Evolutionary conservation across 2,888 invertebrate species (phyloP), one percentile per base, ranked within the genome.

Genomic region (Drosophila parthenogenetica): DNA sequence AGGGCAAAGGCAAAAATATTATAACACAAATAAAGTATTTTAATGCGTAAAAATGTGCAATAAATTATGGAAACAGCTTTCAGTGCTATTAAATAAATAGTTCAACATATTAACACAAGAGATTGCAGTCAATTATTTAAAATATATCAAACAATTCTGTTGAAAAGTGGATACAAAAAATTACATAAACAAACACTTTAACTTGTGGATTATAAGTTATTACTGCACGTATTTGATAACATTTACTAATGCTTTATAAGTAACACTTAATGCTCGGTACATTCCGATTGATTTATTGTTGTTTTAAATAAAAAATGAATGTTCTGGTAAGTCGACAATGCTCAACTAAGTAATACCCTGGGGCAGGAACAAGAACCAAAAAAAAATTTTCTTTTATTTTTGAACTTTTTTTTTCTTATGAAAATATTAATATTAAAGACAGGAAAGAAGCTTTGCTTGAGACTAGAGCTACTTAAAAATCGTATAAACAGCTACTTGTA

Each of bases 71-170:
- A 71, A 60, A 35, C 19, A 37, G 35, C 35, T 50, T 46, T 67
- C 60, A 60, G 50, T 73, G 45, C 29, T 35, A 19, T 39, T 39
- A 43, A 69, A 69, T 71, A 69, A 22, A 50, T 72, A 51, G 54
- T 35, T 10, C 3, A 5, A 17, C 32, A 32, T 48, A 48, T 32
- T 48, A 48, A 32, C 48, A 17, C 5, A 32, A 32, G 5, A 17
- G 48, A 32, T 32, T 48, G 0, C 11, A 13, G 29, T 48, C 11
- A 32, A 32, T 32, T 48, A 48, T 32, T 32, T 3, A 7, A 32
- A 17, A 48, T 29, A 8, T 7, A 7, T 16, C 13, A 13, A 48
- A 17, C 48, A 48, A 48, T 2, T 16, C 2, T 7, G 16, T 32
- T 29, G n/a, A 8, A 14, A 14, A 10, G 13, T 37, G 14, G 22